A percentile compares a stretch with the other conserved stretches of the same genome.
These are phyloP conservation scores for Aphodius sticticus DNA, from an alignment of 2,888 invertebrate species.

Conservation along the genomic window DNA sequence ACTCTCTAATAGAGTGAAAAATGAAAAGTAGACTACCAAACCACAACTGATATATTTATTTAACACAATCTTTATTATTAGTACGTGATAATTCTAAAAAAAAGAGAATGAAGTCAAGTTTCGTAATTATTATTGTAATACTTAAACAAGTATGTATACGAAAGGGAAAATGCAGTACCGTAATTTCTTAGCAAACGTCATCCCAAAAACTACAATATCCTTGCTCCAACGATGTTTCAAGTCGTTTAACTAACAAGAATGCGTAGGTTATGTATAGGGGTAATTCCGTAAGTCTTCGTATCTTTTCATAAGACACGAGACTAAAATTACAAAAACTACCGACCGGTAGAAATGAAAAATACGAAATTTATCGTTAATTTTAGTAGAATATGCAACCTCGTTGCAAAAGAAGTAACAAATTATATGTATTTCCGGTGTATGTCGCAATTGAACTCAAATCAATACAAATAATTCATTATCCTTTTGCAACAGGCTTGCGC, in stretches of 20 bases:
- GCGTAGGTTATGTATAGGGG: neutral
- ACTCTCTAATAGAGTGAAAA: neutral
- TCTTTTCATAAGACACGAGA: neutral
- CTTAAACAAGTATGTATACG: too few relatives aligned
- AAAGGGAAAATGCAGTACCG: too few relatives aligned
- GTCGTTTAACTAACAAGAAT: neutral
- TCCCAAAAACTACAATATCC: neutral
- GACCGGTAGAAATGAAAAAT: neutral
- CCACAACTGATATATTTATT: slow-evolving; percentile 36
- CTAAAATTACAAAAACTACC: neutral
- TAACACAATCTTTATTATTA: slow-evolving; percentile 37
- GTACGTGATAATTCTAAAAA: slow-evolving; percentile 36
- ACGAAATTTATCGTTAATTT: neutral
- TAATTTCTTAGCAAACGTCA: too few relatives aligned
- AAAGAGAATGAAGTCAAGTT: slow-evolving; percentile 12
- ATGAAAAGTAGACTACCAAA: slow-evolving; percentile 8
- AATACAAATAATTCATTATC: too few relatives aligned
- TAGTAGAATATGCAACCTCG: neutral
- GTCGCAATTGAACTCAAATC: too few relatives aligned
- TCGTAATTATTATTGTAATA: too few relatives aligned
- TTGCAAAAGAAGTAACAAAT: neutral
- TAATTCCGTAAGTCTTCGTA: neutral
- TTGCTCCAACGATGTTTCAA: neutral
- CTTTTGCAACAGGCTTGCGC: neutral
- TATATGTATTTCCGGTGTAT: neutral